Evolutionary conservation across 2,797 vertebrate genomes (phyloP).

Genomic region (Clarias pachynema): DNA sequence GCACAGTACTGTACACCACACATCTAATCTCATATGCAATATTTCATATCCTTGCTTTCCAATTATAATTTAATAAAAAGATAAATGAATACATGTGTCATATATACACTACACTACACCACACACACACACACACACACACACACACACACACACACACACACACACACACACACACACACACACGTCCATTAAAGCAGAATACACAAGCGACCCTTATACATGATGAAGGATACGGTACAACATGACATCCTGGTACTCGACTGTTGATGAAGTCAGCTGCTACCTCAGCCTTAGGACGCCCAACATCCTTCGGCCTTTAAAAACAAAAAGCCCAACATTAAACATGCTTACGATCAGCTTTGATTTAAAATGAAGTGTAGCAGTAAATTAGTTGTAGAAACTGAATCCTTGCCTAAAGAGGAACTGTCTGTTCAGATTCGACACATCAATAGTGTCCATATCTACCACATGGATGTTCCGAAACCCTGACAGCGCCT

Average conservation of each 20-base stretch:
- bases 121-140: not conserved
- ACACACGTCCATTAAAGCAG: not conserved
- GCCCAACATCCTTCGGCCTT: slow-evolving; percentile 91
- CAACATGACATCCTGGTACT: slow-evolving; percentile 86
- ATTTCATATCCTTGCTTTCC: no score
- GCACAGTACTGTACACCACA: no score
- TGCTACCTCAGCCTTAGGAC: slow-evolving; percentile 95
- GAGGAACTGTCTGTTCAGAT: slow-evolving; percentile 97
- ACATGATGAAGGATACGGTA: slow-evolving; percentile 82
- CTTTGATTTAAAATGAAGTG: not conserved
- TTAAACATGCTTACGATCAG: not conserved
- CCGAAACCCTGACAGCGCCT: slow-evolving; percentile 96
- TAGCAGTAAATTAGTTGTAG: not conserved
- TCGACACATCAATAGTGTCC: slow-evolving; percentile 97
- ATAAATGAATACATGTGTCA: no score
- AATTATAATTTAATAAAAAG: no score
- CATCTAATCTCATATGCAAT: no score
- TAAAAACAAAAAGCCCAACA: not conserved
- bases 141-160: no score
- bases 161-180: not conserved
- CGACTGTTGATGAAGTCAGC: slow-evolving; percentile 92
- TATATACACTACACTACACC: no score
- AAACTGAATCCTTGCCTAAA: slow-evolving; percentile 78
- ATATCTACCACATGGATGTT: slow-evolving; percentile 97
- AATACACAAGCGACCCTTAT: slow-evolving; percentile 13